These are phyloP conservation scores for Spilosoma lubricipeda DNA, from an alignment of 2,888 invertebrate species.

Conservation along the genomic window DNA sequence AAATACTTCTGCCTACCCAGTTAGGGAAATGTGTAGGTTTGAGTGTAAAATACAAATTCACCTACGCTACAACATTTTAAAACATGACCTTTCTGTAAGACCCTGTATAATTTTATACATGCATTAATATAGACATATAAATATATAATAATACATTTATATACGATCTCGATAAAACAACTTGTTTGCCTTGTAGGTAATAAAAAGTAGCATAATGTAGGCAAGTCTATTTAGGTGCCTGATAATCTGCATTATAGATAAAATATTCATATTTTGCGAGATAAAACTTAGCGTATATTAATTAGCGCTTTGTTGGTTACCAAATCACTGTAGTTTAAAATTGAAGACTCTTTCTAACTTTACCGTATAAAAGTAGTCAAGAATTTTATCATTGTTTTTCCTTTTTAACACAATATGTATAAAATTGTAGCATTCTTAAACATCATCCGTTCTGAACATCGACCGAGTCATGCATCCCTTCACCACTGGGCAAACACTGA, in stretches of 20 bases:
- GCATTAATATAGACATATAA: not conserved
- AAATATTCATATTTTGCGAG: not conserved
- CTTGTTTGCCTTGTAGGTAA: not conserved
- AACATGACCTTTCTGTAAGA: not conserved
- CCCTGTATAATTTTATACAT: not conserved
- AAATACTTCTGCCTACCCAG: not conserved
- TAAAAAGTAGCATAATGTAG: not conserved
- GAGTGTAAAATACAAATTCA: not conserved
- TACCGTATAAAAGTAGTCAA: not conserved
- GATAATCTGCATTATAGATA: not conserved
- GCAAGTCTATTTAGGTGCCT: not conserved
- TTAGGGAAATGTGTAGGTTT: not conserved
- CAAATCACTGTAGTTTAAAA: not conserved
- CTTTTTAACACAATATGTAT: constrained; percentile 42
- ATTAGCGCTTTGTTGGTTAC: not conserved
- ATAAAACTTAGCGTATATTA: constrained; percentile 1
- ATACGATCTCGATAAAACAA: not conserved
- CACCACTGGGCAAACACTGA: constrained; percentile 43
- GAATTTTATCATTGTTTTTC: constrained; percentile 27
- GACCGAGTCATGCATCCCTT: constrained; percentile 47
- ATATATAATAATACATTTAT: not conserved
- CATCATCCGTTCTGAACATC: constrained; percentile 45
- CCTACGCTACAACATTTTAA: not conserved
- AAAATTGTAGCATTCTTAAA: constrained; percentile 29
- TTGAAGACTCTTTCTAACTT: not conserved